Evolutionary conservation across 2,888 invertebrate species (phyloP).

Genomic region (Eristalinus sepulchralis): DNA sequence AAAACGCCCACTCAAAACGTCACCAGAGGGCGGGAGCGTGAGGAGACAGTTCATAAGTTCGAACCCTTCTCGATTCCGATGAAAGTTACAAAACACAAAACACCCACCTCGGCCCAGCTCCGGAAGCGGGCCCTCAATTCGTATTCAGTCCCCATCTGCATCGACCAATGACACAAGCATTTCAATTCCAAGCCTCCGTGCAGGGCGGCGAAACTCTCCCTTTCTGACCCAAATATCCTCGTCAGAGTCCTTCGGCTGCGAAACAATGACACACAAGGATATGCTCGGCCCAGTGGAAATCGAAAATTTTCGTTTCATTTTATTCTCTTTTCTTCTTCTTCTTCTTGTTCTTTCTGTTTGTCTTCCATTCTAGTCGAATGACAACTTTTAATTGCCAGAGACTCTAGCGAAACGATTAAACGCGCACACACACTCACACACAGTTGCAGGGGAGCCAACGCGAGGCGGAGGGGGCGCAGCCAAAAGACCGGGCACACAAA

Average conservation of each 20-base stretch:
- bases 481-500: neutral
- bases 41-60: neutral
- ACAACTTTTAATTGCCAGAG: conserved; percentile 51
- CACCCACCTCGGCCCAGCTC: neutral
- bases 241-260: neutral
- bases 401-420: conserved; percentile 35
- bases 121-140: neutral
- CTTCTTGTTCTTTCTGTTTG: conserved; percentile 11
- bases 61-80: neutral
- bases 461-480: neutral
- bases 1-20: neutral
- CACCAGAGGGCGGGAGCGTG: neutral
- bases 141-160: neutral
- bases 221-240: neutral
- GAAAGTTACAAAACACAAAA: neutral
- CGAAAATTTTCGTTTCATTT: conserved; percentile 21
- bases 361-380: conserved; percentile 57
- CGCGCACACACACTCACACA: neutral
- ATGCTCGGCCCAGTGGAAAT: conserved; percentile 52
- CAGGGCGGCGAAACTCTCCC: neutral
- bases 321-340: conserved; percentile 21
- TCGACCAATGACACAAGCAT: neutral
- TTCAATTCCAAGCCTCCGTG: neutral
- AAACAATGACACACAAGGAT: conserved; percentile 47
- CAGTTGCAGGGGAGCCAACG: neutral